phyloP scores from a whole-genome alignment of 2,797 vertebrate species.

The Stomatorhinus walkeri region DNA sequence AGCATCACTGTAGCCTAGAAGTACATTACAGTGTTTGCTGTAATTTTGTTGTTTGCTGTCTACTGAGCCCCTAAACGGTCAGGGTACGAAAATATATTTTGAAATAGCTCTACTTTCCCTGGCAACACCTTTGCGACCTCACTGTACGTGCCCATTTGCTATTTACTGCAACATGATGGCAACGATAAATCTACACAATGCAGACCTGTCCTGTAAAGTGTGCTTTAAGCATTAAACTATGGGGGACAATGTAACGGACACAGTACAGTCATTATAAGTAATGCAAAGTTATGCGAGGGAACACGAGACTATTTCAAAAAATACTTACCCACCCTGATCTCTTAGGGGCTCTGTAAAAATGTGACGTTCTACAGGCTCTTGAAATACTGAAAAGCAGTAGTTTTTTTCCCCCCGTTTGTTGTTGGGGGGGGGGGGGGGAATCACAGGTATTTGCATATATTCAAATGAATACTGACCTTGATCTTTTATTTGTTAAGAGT shows the following conservation, averaged over 20 bases:
- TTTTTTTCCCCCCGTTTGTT: no score
- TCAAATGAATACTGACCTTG: not conserved
- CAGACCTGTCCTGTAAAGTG: not conserved
- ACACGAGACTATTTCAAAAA: not conserved
- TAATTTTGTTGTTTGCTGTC: not conserved
- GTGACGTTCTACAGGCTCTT: no score
- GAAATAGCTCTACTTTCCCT: not conserved
- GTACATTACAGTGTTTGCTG: not conserved
- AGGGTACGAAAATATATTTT: not conserved
- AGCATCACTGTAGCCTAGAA: not conserved
- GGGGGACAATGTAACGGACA: not conserved
- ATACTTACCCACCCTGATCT: no score
- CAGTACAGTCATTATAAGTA: not conserved
- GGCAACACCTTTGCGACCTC: not conserved
- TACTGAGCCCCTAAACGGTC: not conserved
- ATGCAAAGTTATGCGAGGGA: not conserved
- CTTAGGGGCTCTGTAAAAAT: no score
- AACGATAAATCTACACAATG: not conserved
- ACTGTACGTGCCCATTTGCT: not conserved
- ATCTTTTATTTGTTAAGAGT: not conserved
- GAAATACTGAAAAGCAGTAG: no score
- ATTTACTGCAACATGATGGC: not conserved
- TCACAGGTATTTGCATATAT: not conserved
- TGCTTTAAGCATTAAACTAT: not conserved
- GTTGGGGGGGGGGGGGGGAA: not conserved